phyloP scores from a whole-genome alignment of 2,888 invertebrate genomes.

The Entomobrya multifasciata region DNA sequence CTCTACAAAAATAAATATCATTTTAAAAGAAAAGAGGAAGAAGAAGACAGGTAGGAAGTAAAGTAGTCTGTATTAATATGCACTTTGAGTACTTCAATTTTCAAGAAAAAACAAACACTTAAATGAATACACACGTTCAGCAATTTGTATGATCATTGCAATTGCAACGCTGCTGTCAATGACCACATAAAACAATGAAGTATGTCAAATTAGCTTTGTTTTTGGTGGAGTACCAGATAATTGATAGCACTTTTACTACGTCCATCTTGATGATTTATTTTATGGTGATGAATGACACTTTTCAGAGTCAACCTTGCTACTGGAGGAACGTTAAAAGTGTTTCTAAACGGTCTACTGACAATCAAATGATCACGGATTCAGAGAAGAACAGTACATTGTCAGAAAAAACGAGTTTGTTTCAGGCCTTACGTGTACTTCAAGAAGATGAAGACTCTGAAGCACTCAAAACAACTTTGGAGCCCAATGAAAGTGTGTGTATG shows the following conservation, averaged over 20 bases:
- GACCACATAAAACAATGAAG: constrained; percentile 69
- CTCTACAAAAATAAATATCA: too few species aligned
- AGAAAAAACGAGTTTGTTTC: constrained; percentile 94
- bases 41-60: too few species aligned
- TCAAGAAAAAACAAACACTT: constrained; percentile 4
- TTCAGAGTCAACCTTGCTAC: constrained; percentile 94
- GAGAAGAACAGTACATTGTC: constrained; percentile 83
- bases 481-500: constrained; percentile 85
- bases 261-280: constrained; percentile 21
- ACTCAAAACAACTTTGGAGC: constrained; percentile 72
- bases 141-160: constrained; percentile 10
- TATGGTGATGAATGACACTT: constrained; percentile 53
- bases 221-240: constrained; percentile 34
- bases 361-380: constrained; percentile 69
- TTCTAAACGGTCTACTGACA: constrained; percentile 85
- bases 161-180: constrained; percentile 54
- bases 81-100: too few species aligned
- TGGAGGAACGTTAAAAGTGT: constrained; percentile 93
- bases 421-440: constrained; percentile 92
- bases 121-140: constrained; percentile 24
- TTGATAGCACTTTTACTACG: constrained; percentile 5
- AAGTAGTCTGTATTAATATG: too few species aligned
- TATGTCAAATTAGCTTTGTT: constrained; percentile 54
- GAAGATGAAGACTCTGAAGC: constrained; percentile 85
- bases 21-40: too few species aligned